Percentiles rank a stretch among this genome's conserved stretches.
phyloP scores from a whole-genome alignment of 30 jellyfish, hydroid and myxozoan species.

The Rhopilema esculentum region DNA sequence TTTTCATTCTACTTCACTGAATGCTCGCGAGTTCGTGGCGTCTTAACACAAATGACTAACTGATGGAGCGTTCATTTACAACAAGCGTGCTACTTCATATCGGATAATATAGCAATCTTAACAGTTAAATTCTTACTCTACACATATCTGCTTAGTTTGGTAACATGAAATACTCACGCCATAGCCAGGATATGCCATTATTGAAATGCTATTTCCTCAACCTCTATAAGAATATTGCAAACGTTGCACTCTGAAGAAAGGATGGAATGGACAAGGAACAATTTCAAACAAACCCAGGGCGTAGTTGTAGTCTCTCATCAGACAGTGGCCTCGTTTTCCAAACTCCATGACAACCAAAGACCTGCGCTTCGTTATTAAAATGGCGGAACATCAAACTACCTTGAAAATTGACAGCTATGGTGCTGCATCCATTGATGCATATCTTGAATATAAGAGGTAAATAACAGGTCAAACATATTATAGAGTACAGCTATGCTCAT shows the following conservation, averaged over 20 bases:
- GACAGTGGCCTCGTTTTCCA: conserved; percentile 1
- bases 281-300: neutral
- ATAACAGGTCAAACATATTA: neutral
- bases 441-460: conserved; percentile 80
- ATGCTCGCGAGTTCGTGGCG: no score
- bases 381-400: conserved; percentile 19
- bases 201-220: neutral
- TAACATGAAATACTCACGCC: conserved; percentile 33
- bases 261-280: neutral
- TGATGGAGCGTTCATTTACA: no score
- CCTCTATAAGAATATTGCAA: neutral
- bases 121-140: neutral
- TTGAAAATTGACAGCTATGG: conserved; percentile 78
- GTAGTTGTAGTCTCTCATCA: neutral
- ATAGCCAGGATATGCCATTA: conserved; percentile 73
- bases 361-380: neutral
- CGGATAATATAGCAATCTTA: no score
- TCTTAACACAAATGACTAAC: no score
- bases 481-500: no score
- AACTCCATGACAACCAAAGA: neutral
- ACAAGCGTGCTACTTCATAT: no score
- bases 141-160: neutral
- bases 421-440: conserved; percentile 79
- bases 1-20: no score
- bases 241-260: neutral